These are phyloP conservation scores for Sebastes nivosus DNA, from an alignment of 2,797 vertebrate species.

Conservation along the genomic window DNA sequence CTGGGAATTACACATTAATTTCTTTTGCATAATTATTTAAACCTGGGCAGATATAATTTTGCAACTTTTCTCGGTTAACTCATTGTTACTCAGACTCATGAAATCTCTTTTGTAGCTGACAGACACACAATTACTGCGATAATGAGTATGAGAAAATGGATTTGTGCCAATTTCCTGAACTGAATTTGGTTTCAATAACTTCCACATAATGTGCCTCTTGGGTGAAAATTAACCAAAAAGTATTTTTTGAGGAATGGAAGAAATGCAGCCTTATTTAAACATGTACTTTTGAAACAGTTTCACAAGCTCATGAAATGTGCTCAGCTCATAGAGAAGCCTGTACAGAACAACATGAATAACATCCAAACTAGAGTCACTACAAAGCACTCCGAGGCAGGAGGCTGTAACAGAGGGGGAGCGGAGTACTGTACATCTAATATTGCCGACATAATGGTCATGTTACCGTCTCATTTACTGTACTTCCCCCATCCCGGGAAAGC, in stretches of 20 bases:
- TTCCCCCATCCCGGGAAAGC: conserved; percentile 72
- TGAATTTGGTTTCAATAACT: conserved; percentile 28
- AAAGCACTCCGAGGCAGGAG: conserved; percentile 35
- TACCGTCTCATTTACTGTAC: conserved; percentile 83
- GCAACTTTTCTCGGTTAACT: conserved; percentile 2
- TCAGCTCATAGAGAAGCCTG: too few species aligned
- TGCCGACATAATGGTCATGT: conserved; percentile 63
- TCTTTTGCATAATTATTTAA: not conserved
- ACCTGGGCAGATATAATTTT: not conserved
- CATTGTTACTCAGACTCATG: conserved; percentile 1
- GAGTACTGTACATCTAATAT: conserved; percentile 66
- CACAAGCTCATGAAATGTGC: not conserved
- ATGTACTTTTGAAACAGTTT: conserved; percentile 15
- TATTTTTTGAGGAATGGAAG: conserved; percentile 3
- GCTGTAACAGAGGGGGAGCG: conserved; percentile 39
- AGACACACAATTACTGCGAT: conserved; percentile 10
- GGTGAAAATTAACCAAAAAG: conserved; percentile 6
- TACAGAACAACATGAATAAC: conserved; percentile 10
- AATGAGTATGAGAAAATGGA: conserved; percentile 14
- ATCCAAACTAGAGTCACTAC: conserved; percentile 8
- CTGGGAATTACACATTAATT: not conserved
- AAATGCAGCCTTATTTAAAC: conserved; percentile 1
- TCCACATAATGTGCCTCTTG: not conserved
- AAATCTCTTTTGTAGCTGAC: conserved; percentile 3
- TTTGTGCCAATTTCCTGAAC: conserved; percentile 22